Conservation (phyloP, 1,140 invertebrate species). For the Hylaeus volcanicus region DNA sequence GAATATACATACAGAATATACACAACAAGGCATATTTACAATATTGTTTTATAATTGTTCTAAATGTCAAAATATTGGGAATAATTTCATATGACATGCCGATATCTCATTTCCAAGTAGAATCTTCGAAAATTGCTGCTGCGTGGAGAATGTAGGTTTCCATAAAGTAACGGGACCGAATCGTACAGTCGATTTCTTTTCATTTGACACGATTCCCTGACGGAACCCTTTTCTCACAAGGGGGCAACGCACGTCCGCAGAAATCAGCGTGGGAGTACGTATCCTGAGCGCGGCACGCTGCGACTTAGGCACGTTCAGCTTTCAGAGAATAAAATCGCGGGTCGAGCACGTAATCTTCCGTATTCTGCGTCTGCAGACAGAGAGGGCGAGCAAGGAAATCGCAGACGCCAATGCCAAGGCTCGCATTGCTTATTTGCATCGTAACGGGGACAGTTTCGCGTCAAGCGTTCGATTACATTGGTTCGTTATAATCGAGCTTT, state of each 20-base stretch:
- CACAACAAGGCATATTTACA: too few species aligned
- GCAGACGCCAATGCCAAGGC: conserved; percentile 3
- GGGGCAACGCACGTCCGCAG: conserved; percentile 10
- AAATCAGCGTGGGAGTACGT: conserved; percentile 37
- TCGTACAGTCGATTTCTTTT: neutral
- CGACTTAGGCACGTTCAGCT: conserved; percentile 41
- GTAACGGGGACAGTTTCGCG: conserved; percentile 54
- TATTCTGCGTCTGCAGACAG: conserved; percentile 14
- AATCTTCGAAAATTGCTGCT: neutral
- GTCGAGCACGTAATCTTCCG: conserved; percentile 28
- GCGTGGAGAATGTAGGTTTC: neutral
- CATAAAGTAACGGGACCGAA: neutral
- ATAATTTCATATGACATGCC: too few species aligned
- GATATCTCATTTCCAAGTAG: too few species aligned
- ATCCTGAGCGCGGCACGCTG: neutral
- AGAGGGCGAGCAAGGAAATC: conserved; percentile 21
- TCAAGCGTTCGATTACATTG: conserved; percentile 46
- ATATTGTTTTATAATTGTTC: too few species aligned
- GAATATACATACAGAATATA: too few species aligned
- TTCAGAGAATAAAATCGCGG: conserved; percentile 40
- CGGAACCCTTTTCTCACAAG: conserved; percentile 34
- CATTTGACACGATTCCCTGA: neutral
- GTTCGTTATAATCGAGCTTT: neutral
- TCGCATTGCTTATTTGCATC: conserved; percentile 52
- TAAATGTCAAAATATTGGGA: too few species aligned